Evolutionary conservation across 2,888 invertebrate genomes (phyloP), one percentile per base, ranked within the genome.

Genomic region (Stramonita haemastoma): DNA sequence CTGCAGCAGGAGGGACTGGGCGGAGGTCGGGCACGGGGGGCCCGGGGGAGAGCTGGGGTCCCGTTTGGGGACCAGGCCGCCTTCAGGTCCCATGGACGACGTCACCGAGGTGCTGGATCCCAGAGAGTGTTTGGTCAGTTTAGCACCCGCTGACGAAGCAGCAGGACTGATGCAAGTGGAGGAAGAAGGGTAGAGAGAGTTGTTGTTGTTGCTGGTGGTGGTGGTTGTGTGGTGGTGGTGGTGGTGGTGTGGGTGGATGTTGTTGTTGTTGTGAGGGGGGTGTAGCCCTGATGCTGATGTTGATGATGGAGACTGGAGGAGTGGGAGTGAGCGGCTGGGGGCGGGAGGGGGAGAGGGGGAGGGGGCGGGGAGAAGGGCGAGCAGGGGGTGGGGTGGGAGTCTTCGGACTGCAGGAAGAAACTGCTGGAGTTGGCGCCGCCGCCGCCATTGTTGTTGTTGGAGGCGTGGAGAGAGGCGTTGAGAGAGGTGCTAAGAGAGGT

Each of bases 291-390:
- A 34, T 79, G 77, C 5, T 79, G 77, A 2, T 60, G 15, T 15
- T 32, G 32, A 15, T 32, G 22, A 17, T 32, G 13, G 46, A 13
- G 15, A 1, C 46, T 2, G 81, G 22, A 22, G 46, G 32, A 17
- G 66, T 66, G 66, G 83, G 17, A 26, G 88, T 56, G 88, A 29
- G 34, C 60, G 0, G 46, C 19, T 34, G 83, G 66, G 6, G 88
- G 66, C 1, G 83, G 83, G 73, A 32, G 46, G 0, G 88, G 86
- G 4, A 29, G 81, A 15, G 84, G 79, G 83, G 46, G 66, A 17
- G 88, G 66, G 34, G 88, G 57, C 5, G 86, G 46, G 19, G 88
- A 29, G 86, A 57, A 87, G 46, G 87, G 60, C 60, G 77, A 81
- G 17, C 81, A 57, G 32, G 81, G 32, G 70, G 83, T 83, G 19